Evolutionary conservation across 2,888 invertebrate genomes (phyloP).

Genomic region (Leucophora obtusa): DNA sequence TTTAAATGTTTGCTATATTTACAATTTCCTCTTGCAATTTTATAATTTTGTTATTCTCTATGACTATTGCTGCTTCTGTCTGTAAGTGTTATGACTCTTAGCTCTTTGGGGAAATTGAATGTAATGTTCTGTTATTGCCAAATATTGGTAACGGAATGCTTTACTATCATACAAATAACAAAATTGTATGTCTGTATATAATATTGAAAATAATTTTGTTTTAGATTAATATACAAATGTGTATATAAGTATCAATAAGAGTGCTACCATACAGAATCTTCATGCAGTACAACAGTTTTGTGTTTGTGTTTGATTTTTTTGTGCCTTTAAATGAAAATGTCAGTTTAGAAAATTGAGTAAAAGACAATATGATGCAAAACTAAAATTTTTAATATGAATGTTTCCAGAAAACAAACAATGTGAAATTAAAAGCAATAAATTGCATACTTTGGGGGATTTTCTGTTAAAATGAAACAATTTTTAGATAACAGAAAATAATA

Average conservation of each 20-base stretch:
- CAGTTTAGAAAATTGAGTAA: background rate
- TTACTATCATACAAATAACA: background rate
- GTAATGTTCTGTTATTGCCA: constrained; percentile 35
- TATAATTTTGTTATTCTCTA: constrained; percentile 2
- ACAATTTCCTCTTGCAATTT: background rate
- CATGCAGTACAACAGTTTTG: background rate
- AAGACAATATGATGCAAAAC: background rate
- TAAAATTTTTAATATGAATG: background rate
- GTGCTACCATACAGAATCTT: background rate
- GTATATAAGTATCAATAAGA: background rate
- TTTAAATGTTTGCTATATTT: background rate
- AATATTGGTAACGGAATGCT: background rate
- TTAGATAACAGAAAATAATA: background rate
- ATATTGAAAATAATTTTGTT: background rate
- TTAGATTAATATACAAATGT: background rate
- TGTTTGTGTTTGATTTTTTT: background rate
- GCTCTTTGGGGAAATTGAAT: constrained; percentile 32
- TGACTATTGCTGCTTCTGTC: background rate
- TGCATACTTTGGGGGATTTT: background rate
- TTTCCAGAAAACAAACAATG: background rate
- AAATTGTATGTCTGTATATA: no score
- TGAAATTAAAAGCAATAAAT: background rate
- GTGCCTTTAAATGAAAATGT: background rate
- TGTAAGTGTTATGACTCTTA: background rate
- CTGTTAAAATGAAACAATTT: background rate